Base-by-base conservation (phyloP, 2,888 invertebrate species). In the Eurois occulta region DNA sequence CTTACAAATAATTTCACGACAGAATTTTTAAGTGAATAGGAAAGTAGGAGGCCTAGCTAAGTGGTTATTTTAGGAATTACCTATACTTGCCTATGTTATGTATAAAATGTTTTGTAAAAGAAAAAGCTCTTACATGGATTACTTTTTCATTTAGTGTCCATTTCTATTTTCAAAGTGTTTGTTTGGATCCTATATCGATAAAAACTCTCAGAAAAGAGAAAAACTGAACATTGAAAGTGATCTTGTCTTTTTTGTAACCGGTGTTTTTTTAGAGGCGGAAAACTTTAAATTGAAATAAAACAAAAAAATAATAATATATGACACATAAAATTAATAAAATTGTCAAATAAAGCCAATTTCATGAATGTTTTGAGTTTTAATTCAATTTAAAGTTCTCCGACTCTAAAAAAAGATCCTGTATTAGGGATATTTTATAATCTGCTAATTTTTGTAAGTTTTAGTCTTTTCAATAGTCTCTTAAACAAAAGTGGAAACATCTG, bases 51-150 rank as follows among this genome's bases (percentile, higher is more conserved):
- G 11, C 18, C 43, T 55, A 24, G 16, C 0, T 10, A 76, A 65
- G 24, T 84, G 76, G 76, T 73, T 55, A 60, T 62, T 24, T 55
- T 11, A 8, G 13, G n/a, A 55, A 62, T 74, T 67, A 46, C 4
- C 13, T 38, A n/a, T 13, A 1, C 21, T 28, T 75, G n/a, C 46
- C 13, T 52, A 28, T 60, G 32, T 8, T 64, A 43, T 32, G 11
- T 66, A 64, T 71, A 67, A 64, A 69, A 60, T 32, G 35, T 64
- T 74, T 52, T 65, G 48, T 72, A 35, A 74, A 72, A 75, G 32
- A 58, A 71, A 82, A 77, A 77, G 72, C 78, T 80, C 62, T 83
- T 65, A 72, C 16, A 38, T 75, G 46, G 52, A 85, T 85, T 76
- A 75, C 75, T 67, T 75, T 81, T 70, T 67, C 13, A 55, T 78